Base-by-base conservation (phyloP, 2,888 invertebrate genomes). In the Trissoscelio sp. region DNA sequence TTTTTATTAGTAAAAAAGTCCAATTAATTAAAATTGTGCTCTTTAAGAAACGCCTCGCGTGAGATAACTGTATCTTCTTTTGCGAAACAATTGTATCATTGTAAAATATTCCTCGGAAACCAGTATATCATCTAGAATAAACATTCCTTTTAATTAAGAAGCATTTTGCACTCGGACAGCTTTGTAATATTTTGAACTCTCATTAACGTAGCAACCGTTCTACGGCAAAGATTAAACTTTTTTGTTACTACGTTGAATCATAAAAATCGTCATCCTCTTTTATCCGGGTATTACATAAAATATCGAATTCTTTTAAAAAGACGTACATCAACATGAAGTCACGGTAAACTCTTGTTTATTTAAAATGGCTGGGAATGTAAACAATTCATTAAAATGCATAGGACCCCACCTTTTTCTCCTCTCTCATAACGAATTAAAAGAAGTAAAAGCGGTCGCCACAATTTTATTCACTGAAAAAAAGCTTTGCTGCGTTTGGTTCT, bases 341-440 rank as follows among this genome's bases (percentile, higher is more conserved):
- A 48, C 24, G 28, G 57, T 9, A 60, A 39, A 44, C 7, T 44
- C 64, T 31, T 62, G 34, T 73, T 64, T 73, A 73, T 73, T 64
- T 74, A 18, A 74, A 66, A 57, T 66, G 31, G 22, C 9, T 6
- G 39, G 12, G 11, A 64, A 64, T 73, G 44, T 73, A 64, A 73
- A 64, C 55, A 51, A 73, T 73, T 55, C 64, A 64, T 73, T 55
- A 73, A 73, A 73, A 73, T 64, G 55, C 73, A 64, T 62, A 14
- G n/a, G 44, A 12, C 48, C 22, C 62, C 53, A 12, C 39, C 39
- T 42, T 55, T 73, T 42, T 42, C 31, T 48, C 34, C 24, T 64
- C 34, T 62, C 62, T 62, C 55, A 57, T 74, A 64, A 46, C 55
- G 28, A 74, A 74, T 66, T 64, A 57, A 74, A 74, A 46, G 42